Conservation (phyloP, 2,113 vertebrate genomes). For the Pterocles orientalis region DNA sequence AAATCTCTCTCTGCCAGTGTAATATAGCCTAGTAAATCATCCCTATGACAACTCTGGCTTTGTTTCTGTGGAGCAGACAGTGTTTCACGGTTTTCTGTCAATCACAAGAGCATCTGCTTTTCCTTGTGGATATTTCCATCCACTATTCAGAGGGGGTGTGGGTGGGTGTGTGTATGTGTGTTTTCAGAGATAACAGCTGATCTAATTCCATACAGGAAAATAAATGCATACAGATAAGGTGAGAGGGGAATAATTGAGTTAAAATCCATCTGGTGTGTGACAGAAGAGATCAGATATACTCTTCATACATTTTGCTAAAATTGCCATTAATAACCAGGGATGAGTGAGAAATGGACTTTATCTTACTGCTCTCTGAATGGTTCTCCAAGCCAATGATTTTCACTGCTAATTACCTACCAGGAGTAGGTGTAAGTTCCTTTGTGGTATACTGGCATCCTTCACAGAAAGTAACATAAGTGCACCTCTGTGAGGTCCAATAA, state of each 20-base stretch:
- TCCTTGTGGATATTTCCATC: constrained; percentile 29
- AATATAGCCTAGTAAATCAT: constrained; percentile 36
- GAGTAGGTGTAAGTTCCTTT: not conserved
- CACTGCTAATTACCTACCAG: not conserved
- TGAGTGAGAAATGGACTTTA: constrained; percentile 11
- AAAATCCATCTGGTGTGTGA: constrained; percentile 11
- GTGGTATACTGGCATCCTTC: not conserved
- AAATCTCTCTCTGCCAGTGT: not conserved
- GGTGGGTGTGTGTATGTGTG: not conserved
- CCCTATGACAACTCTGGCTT: constrained; percentile 29
- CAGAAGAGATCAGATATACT: constrained; percentile 34
- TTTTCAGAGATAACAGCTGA: constrained; percentile 44
- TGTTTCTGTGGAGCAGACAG: constrained; percentile 32
- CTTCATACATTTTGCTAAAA: not conserved
- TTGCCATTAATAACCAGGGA: constrained; percentile 4
- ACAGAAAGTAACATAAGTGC: not conserved
- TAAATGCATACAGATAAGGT: constrained; percentile 43
- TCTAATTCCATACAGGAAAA: constrained; percentile 47
- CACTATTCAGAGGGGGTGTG: not conserved
- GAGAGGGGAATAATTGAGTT: constrained; percentile 49
- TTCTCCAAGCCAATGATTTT: not conserved
- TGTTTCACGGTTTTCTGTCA: constrained; percentile 2
- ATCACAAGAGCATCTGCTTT: constrained; percentile 32
- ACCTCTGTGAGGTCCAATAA: not conserved
- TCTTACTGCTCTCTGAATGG: not conserved